Base-by-base conservation (phyloP, 2,797 vertebrate species). In the Hippocampus kuda region DNA sequence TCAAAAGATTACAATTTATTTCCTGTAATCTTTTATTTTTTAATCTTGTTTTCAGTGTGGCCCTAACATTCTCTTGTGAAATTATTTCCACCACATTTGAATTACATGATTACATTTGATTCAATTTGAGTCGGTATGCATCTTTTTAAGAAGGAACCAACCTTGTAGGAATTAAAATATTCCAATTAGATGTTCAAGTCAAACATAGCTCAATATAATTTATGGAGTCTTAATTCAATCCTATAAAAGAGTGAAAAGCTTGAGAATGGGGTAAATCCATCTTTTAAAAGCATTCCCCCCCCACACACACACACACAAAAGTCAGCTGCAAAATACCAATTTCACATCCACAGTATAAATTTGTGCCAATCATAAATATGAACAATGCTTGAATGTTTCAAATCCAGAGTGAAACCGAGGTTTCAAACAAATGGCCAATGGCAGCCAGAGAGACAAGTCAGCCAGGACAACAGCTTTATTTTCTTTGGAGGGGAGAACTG, bases 401-500 rank as follows among this genome's bases (percentile, higher is more conserved):
- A 79, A 61, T 74, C 57, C 68, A 38, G 66, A 24, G 30, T 71
- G 66, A 63, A 70, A 49, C 46, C 62, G 11, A 70, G 70, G 54
- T 67, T 68, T 68, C 60, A 73, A 67, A 68, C 67, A 61, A 44
- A 63, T 66, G 51, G 60, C 62, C 63, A 61, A 18, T 22, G 65
- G 38, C 62, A 49, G 54, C 71, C 22, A 34, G 41, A 49, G 38
- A 73, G 57, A 69, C 67, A n/a, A 64, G 38, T 69, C 65, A 66
- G 20, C 48, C 18, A 77, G 44, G 44, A 46, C 44, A 46, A 64
- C 76, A 51, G 72, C 15, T 26, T 38, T 56, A 79, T 85, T 80
- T 77, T 85, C 81, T 84, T 70, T 54, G 34, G 67, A 79, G 72
- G 54, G 34, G 67, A 80, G 72, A 66, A 66, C 66, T 56, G 67